Percentiles rank a stretch among this genome's conserved stretches.
Conservation (phyloP, 1,140 invertebrate genomes). For the Drepana arcuata region DNA sequence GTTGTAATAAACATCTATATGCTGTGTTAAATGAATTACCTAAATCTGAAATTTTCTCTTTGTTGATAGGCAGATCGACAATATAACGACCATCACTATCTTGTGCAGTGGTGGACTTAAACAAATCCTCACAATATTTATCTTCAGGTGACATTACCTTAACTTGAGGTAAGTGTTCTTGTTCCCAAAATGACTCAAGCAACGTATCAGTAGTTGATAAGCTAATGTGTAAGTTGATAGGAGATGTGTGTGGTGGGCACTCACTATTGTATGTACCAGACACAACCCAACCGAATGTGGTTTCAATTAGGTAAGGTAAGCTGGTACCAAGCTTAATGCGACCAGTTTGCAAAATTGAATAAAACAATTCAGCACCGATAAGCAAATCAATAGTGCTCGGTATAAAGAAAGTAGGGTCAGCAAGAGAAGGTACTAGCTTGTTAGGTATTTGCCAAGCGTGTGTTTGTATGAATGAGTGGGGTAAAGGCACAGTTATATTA, state of each 20-base stretch:
- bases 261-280: slow-evolving; percentile 1
- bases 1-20: slow-evolving; percentile 2
- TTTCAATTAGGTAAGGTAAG: slow-evolving; percentile 1
- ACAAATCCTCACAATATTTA: slow-evolving; percentile 1
- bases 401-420: slow-evolving; percentile 4
- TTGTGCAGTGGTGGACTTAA: not conserved
- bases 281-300: slow-evolving; percentile 4
- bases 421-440: not conserved
- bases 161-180: not conserved
- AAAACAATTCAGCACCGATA: slow-evolving; percentile 6
- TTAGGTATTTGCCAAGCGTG: not conserved
- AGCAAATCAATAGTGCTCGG: slow-evolving; percentile 4
- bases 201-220: not conserved
- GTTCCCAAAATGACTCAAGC: slow-evolving; percentile 1
- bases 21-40: slow-evolving; percentile 7
- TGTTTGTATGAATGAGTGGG: slow-evolving; percentile 1
- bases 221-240: not conserved
- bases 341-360: slow-evolving; percentile 1
- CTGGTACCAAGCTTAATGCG: slow-evolving; percentile 1
- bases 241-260: not conserved
- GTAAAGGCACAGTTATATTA: slow-evolving; percentile 2
- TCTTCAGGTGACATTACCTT: not conserved
- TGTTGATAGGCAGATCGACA: slow-evolving; percentile 4
- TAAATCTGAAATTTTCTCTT: slow-evolving; percentile 2
- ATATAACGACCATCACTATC: slow-evolving; percentile 1